A percentile compares a stretch with the other conserved stretches of the same genome.
These are phyloP conservation scores for Cryptosula pallasiana DNA, from an alignment of 2,888 invertebrate species.

Conservation along the genomic window DNA sequence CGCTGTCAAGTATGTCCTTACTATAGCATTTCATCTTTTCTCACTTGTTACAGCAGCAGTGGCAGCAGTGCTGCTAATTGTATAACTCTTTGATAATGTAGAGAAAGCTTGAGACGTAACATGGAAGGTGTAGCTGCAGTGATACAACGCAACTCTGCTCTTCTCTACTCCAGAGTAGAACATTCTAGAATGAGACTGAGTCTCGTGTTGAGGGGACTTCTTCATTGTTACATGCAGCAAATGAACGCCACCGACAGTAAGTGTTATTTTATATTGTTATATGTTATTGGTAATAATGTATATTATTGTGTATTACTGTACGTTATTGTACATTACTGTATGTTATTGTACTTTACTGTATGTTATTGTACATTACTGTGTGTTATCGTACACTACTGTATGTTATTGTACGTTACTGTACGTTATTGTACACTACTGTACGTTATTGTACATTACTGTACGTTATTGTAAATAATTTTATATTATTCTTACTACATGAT, in stretches of 20 bases:
- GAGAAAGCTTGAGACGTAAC: constrained; percentile 25
- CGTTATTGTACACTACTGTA: no score
- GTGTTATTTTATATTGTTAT: constrained; percentile 24
- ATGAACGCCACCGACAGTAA: constrained; percentile 41
- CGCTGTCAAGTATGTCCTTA: constrained; percentile 30
- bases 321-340: no score
- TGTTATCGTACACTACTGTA: not conserved
- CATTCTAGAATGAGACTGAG: constrained; percentile 33
- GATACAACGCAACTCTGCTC: constrained; percentile 28
- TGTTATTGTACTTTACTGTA: no score
- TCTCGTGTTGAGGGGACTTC: constrained; percentile 37
- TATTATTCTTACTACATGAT: no score
- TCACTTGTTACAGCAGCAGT: no score
- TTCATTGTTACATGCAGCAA: constrained; percentile 42
- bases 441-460: no score
- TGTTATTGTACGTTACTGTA: not conserved
- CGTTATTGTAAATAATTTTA: no score
- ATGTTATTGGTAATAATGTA: not conserved
- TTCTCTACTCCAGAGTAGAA: constrained; percentile 23
- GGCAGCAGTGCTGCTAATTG: no score
- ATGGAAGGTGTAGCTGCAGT: constrained; percentile 30
- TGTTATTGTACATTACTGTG: not conserved
- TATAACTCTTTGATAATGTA: no score
- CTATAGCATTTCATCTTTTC: no score
- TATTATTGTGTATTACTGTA: not conserved